A percentile compares a stretch with the other conserved stretches of the same genome.
Conservation (phyloP, 2,113 vertebrate species). For the Lathamus discolor region DNA sequence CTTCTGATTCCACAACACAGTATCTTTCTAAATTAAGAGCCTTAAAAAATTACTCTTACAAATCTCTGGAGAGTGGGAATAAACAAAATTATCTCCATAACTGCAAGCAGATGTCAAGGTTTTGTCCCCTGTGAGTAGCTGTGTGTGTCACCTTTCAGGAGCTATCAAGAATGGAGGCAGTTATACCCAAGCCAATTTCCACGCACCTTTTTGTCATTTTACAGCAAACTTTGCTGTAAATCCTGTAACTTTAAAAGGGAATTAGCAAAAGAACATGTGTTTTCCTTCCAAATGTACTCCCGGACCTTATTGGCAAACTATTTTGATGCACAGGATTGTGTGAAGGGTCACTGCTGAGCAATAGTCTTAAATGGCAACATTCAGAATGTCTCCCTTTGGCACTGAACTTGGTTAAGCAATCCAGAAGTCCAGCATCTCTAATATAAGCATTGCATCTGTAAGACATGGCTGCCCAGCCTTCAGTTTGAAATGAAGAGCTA, state of each 20-base stretch:
- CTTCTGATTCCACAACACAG: neutral
- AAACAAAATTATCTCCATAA: conserved; percentile 23
- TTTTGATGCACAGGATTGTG: neutral
- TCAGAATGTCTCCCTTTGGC: neutral
- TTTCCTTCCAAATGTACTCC: neutral
- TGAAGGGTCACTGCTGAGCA: neutral
- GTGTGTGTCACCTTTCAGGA: neutral
- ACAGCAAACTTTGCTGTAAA: neutral
- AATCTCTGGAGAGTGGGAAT: conserved; percentile 11
- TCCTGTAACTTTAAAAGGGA: neutral
- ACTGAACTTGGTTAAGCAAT: neutral
- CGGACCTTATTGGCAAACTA: neutral
- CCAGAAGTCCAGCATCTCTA: neutral
- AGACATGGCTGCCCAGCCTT: neutral
- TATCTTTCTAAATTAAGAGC: neutral
- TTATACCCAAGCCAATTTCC: neutral
- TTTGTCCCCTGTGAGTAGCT: neutral
- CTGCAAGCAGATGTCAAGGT: neutral
- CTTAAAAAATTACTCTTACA: neutral
- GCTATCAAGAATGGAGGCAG: neutral
- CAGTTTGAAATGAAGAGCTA: neutral
- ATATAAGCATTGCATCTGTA: neutral
- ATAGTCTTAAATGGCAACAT: neutral
- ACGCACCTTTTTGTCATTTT: neutral
- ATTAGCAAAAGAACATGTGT: neutral